Evolutionary conservation across 2,888 invertebrate genomes (phyloP), one percentile per base, ranked within the genome.

Genomic region (Drosophila antonietae): DNA sequence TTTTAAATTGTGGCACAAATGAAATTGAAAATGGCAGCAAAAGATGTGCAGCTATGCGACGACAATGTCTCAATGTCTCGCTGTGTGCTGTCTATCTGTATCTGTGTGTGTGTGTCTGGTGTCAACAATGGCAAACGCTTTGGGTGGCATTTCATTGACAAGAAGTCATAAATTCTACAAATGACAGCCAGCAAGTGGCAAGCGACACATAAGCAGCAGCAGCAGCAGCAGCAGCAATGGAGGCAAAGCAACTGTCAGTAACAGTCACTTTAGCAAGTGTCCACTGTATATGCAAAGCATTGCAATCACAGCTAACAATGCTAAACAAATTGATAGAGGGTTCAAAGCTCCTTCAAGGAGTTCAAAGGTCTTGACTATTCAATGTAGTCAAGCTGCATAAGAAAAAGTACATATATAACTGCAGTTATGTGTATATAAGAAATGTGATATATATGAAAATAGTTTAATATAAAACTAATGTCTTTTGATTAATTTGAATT

Each of bases 101-200:
- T 28, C 14, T 68, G 39, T 72, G 20, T 68, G 39, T 72, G 20
- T 70, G 46, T 78, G 59, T 79, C 61, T 71, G 83, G 80, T 78
- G 83, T 85, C 83, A 81, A 84, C 86, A 81, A 81, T 80, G 76
- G 76, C 80, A 83, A 51, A 73, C 87, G 72, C 75, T 76, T 72
- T 86, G 88, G 81, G 88, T 88, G 88, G 88, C 83, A 81, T 86
- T 88, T 78, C 83, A 84, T 81, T 86, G 89, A 89, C 84, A 84
- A 73, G 80, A 73, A 79, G 82, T 80, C 81, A 87, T 86, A 86
- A 85, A 86, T 86, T 87, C 52, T 67, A 75, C 78, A 83, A 86
- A 84, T 79, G 86, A 79, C 86, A 84, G 70, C 61, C 75, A 75
- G 77, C 83, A 81, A 84, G 79, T 83, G 85, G 43, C 61, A 65